A percentile compares a stretch with the other conserved stretches of the same genome.
Conservation (phyloP, 2,113 vertebrate species). For the Gymnarchus niloticus region DNA sequence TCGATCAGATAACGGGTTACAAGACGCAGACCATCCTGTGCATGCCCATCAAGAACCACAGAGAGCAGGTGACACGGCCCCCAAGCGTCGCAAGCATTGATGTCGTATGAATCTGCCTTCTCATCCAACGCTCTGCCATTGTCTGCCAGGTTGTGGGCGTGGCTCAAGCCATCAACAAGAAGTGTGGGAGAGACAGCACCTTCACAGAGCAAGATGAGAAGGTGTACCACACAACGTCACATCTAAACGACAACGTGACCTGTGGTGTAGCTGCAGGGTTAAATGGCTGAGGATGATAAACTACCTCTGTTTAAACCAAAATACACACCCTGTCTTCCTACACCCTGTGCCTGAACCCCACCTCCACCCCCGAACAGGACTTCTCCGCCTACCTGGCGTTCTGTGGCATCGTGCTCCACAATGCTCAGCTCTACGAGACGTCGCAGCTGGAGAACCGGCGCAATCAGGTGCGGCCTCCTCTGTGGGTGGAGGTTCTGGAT, state of each 20-base stretch:
- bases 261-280: neutral
- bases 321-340: neutral
- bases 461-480: slow-evolving; percentile 71
- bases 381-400: slow-evolving; percentile 91
- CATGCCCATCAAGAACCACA: slow-evolving; percentile 97
- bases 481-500: neutral
- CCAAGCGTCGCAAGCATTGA: neutral
- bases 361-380: slow-evolving; percentile 63
- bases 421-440: slow-evolving; percentile 89
- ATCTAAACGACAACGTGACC: neutral
- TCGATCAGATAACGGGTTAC: slow-evolving; percentile 95
- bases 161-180: slow-evolving; percentile 97
- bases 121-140: slow-evolving; percentile 20
- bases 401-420: slow-evolving; percentile 95
- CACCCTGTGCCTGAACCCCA: neutral
- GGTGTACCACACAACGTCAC: slow-evolving; percentile 53
- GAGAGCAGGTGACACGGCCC: slow-evolving; percentile 74
- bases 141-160: slow-evolving; percentile 87
- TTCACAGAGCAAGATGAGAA: slow-evolving; percentile 97
- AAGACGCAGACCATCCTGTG: slow-evolving; percentile 96
- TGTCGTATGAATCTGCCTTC: neutral
- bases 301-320: neutral
- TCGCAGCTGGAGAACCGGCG: slow-evolving; percentile 89
- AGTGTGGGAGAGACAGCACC: slow-evolving; percentile 74
- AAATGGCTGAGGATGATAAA: too few relatives aligned